Evolutionary conservation across 2,113 vertebrate species (phyloP).

Genomic region (Galeopterus variegatus): DNA sequence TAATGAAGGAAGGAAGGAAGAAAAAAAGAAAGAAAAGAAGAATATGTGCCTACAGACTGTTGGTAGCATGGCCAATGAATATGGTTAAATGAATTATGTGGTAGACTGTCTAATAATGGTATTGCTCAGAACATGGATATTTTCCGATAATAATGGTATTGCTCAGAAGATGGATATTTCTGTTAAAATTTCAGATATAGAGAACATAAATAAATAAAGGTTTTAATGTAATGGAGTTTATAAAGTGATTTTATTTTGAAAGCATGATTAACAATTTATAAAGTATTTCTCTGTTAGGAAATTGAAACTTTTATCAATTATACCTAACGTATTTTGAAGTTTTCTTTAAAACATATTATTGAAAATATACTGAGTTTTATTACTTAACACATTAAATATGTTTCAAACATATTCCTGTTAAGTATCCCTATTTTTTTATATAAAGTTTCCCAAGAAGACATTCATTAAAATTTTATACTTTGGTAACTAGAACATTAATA

Average conservation of each 20-base stretch:
- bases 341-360: background rate
- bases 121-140: background rate
- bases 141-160: background rate
- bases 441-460: conserved; percentile 10
- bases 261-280: background rate
- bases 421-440: conserved; percentile 4
- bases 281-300: background rate
- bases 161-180: background rate
- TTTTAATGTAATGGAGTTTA: background rate
- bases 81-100: background rate
- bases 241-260: conserved; percentile 39
- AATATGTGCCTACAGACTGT: background rate
- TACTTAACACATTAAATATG: conserved; percentile 18
- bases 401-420: background rate
- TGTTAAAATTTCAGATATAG: background rate
- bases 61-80: background rate
- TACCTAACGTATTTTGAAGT: background rate
- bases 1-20: background rate
- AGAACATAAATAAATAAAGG: background rate
- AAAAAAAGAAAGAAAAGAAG: background rate
- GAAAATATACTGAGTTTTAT: conserved; percentile 16
- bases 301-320: background rate
- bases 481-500: conserved; percentile 41
- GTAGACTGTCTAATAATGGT: background rate
- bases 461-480: conserved; percentile 66